Conservation (phyloP, 2,888 invertebrate genomes). For the Leptopilina drosophilae region DNA sequence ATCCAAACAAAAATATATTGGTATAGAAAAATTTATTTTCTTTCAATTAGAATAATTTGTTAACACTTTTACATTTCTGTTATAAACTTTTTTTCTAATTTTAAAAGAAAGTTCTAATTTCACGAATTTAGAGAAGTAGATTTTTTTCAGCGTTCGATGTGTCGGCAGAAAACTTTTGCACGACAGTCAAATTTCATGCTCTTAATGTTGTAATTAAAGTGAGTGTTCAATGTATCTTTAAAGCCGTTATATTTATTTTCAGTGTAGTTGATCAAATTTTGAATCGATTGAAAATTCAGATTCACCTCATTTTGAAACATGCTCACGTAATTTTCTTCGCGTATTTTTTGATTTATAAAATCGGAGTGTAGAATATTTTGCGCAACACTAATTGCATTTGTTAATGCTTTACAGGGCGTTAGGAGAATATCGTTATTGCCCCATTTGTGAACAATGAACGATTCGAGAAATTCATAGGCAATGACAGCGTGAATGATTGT, state of each 20-base stretch:
- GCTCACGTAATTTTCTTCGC: not conserved
- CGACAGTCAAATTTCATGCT: not conserved
- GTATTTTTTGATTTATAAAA: not conserved
- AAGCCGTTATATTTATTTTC: not conserved
- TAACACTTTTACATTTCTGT: too few species aligned
- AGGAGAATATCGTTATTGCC: not conserved
- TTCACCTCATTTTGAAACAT: not conserved
- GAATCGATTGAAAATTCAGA: not conserved
- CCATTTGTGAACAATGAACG: not conserved
- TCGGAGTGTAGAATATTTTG: slow-evolving; percentile 20
- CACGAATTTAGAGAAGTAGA: not conserved
- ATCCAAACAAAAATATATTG: too few species aligned
- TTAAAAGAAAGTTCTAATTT: too few species aligned
- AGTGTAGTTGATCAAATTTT: not conserved
- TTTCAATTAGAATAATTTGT: too few species aligned
- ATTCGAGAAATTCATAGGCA: slow-evolving; percentile 1
- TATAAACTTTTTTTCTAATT: too few species aligned
- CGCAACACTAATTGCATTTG: slow-evolving; percentile 24
- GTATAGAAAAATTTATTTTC: too few species aligned
- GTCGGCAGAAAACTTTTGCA: not conserved
- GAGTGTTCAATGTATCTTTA: not conserved
- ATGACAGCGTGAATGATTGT: not conserved
- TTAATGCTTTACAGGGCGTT: not conserved
- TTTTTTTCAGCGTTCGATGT: not conserved
- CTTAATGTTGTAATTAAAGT: not conserved